Evolutionary conservation across 2,113 vertebrate species (phyloP).

Genomic region (Neopipo cinnamomea): DNA sequence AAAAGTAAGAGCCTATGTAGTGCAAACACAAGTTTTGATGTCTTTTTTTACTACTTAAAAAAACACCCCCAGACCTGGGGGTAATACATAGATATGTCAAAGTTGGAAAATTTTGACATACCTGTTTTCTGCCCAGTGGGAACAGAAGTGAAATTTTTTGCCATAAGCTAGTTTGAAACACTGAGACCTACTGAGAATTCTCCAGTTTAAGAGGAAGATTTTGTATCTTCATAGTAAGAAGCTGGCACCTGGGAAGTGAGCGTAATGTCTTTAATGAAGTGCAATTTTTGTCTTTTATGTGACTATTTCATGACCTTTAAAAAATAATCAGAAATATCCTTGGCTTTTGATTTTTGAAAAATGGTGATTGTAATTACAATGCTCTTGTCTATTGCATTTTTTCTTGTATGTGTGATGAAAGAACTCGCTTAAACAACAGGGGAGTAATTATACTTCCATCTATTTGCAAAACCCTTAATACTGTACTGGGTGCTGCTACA

Average conservation of each 20-base stretch:
- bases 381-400: not conserved
- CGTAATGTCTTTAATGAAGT: constrained; percentile 12
- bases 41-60: too few relatives aligned
- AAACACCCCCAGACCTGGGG: too few relatives aligned
- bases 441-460: not conserved
- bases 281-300: not conserved
- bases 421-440: not conserved
- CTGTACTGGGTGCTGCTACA: not conserved
- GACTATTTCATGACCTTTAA: constrained; percentile 24
- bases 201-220: not conserved
- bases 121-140: not conserved
- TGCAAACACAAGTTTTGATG: too few relatives aligned
- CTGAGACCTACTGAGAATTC: not conserved
- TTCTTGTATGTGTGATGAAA: constrained; percentile 2
- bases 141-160: not conserved
- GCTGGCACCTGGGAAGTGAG: not conserved
- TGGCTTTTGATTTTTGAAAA: constrained; percentile 21
- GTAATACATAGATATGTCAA: too few relatives aligned
- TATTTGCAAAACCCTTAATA: not conserved
- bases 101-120: too few relatives aligned
- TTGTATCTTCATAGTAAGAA: not conserved
- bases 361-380: not conserved
- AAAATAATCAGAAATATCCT: not conserved
- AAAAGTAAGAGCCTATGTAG: not conserved
- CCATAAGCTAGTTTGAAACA: not conserved